Conservation (phyloP, 92 coral and sea anemone species). For the Heliopora coerulea region DNA sequence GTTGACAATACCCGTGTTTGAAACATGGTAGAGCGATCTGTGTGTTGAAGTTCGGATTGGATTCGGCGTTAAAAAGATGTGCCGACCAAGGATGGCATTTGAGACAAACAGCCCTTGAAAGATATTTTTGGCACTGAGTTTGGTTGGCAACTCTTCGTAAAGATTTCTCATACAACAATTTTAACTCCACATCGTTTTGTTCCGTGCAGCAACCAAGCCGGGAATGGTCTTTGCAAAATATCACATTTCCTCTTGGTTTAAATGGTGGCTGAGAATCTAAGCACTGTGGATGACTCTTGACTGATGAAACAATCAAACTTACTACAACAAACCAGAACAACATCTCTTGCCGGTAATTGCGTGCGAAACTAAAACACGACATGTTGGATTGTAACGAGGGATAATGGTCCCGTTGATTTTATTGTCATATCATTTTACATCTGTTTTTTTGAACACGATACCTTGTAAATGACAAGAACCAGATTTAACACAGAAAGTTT, state of each 20-base stretch:
- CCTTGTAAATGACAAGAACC: neutral
- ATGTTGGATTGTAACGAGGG: no score
- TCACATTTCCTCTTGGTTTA: conserved; percentile 39
- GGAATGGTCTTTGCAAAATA: conserved; percentile 69
- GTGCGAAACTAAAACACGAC: neutral
- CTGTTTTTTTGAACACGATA: neutral
- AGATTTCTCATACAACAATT: conserved; percentile 39
- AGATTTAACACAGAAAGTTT: no score
- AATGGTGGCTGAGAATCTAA: conserved; percentile 87
- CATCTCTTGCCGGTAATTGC: neutral
- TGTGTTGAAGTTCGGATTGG: conserved; percentile 61
- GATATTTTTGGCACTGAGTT: conserved; percentile 55
- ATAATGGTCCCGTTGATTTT: no score
- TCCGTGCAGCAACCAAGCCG: conserved; percentile 78
- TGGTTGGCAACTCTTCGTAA: conserved; percentile 40
- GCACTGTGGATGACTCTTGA: conserved; percentile 76
- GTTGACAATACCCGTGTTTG: conserved; percentile 51
- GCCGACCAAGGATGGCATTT: conserved; percentile 91
- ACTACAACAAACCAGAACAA: neutral
- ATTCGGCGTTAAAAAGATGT: conserved; percentile 82
- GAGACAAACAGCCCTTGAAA: conserved; percentile 72
- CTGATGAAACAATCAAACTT: neutral
- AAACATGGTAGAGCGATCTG: conserved; percentile 81
- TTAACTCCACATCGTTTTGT: conserved; percentile 55
- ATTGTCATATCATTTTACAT: no score